Evolutionary conservation across 2,888 invertebrate species (phyloP), one percentile per base, ranked within the genome.

Genomic region (Arrhopalites spinosus): DNA sequence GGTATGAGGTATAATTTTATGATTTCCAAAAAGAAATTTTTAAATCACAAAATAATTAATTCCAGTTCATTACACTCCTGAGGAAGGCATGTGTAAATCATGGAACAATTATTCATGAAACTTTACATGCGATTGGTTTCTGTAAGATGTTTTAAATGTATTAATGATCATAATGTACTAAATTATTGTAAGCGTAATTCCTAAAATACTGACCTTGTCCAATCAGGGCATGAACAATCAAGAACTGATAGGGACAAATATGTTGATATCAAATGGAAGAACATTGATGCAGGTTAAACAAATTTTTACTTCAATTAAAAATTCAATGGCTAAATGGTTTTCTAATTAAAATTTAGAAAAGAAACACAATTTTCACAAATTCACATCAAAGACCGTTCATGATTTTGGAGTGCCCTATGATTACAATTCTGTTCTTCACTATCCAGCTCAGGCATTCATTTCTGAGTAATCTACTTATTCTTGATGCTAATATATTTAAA

Each of bases 201-300:
- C 36, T 11, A 36, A n/a, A n/a, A n/a, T 11, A 11, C 11, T 50
- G 50, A 50, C 15, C 17, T 17, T 50, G 3, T 20, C 2, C 3
- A 11, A 27, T 13, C 13, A 25, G 92, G 91, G 84, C 94, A 94
- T 84, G 93, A 93, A 86, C 94, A 94, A 84, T 92, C 91, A 83
- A 88, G 93, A 27, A 89, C 90, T 20, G 90, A 93, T 85, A 88
- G 94, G 79, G 93, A 94, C 84, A 88, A 91, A 0, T 93, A 88
- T 84, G 91, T 94, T 0, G 88, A 88, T 79, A 92, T 94, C 80
- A 85, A 90, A 69, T 92, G 91, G 90, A 89, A 91, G 59, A 93
- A 93, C 84, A 91, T 92, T 66, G 85, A 86, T 81, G 83, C 86
- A 80, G 90, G 91, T 90, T 8, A 53, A 20, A 17, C 3, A 17